phyloP scores from a whole-genome alignment of 2,888 invertebrate species.

The Tetanocera ferruginea region DNA sequence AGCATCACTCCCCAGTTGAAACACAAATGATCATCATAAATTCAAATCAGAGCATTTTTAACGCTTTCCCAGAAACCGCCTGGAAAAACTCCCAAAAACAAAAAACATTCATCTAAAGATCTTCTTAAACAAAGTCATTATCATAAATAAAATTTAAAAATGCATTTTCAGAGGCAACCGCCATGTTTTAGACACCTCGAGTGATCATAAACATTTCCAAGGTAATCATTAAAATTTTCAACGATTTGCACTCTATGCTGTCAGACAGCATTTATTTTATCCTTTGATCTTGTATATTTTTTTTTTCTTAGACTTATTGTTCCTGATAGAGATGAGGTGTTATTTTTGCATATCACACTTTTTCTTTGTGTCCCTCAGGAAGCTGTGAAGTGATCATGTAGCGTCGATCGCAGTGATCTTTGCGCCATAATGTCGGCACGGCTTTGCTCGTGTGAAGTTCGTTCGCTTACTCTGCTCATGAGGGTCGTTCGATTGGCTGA shows the following conservation, averaged over 20 bases:
- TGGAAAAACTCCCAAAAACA: not conserved
- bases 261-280: not conserved
- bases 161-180: not conserved
- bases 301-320: not conserved
- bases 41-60: conserved; percentile 22
- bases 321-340: conserved; percentile 1
- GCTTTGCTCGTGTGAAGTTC: conserved; percentile 8
- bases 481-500: not conserved
- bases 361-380: conserved; percentile 14
- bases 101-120: not conserved
- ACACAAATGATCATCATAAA: conserved; percentile 18
- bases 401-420: conserved; percentile 15
- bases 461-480: not conserved
- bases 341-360: conserved; percentile 34
- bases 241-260: not conserved
- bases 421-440: not conserved
- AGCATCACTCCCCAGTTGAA: not conserved
- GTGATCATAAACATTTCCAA: conserved; percentile 8
- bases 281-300: not conserved
- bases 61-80: conserved; percentile 15
- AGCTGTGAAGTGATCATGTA: conserved; percentile 8
- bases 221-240: conserved; percentile 22
- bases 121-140: conserved; percentile 10
- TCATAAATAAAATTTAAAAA: conserved; percentile 22
- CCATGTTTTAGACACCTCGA: conserved; percentile 12